These are phyloP conservation scores for Pachymerium ferrugineum DNA, from an alignment of 2,888 invertebrate species.

Conservation along the genomic window DNA sequence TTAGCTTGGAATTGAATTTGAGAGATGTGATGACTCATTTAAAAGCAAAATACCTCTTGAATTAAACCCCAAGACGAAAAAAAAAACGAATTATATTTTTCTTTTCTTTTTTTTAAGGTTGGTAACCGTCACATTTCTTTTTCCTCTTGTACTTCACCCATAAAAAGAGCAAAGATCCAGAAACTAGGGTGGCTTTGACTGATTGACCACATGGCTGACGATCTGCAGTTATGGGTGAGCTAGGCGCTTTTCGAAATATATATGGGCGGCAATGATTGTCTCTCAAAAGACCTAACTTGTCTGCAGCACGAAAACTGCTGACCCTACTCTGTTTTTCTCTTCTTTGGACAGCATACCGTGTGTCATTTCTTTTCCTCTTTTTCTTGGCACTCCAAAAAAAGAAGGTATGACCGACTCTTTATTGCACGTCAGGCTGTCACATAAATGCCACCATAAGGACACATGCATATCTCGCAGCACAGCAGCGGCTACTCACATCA, in stretches of 20 bases:
- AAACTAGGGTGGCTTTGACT: neutral
- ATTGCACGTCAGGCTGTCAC: conserved; percentile 8
- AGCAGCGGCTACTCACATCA: neutral
- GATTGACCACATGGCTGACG: too few species aligned
- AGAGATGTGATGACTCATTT: neutral
- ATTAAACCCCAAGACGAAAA: neutral
- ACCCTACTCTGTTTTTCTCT: neutral
- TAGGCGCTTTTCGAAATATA: neutral
- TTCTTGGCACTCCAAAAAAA: neutral
- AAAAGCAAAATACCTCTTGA: neutral
- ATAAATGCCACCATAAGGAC: neutral
- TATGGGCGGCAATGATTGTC: neutral
- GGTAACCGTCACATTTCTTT: too few species aligned
- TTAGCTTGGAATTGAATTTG: neutral
- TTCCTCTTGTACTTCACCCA: neutral
- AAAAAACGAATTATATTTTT: neutral
- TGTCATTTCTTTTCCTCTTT: neutral
- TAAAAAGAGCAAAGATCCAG: neutral
- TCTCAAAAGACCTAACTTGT: neutral
- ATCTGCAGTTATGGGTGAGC: neutral
- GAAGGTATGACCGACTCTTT: neutral
- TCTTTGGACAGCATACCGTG: neutral
- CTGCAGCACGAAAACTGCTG: neutral
- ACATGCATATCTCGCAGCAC: neutral
- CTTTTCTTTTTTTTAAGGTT: neutral